Evolutionary conservation across 2,888 invertebrate genomes (phyloP).

Genomic region (Hyalella azteca): DNA sequence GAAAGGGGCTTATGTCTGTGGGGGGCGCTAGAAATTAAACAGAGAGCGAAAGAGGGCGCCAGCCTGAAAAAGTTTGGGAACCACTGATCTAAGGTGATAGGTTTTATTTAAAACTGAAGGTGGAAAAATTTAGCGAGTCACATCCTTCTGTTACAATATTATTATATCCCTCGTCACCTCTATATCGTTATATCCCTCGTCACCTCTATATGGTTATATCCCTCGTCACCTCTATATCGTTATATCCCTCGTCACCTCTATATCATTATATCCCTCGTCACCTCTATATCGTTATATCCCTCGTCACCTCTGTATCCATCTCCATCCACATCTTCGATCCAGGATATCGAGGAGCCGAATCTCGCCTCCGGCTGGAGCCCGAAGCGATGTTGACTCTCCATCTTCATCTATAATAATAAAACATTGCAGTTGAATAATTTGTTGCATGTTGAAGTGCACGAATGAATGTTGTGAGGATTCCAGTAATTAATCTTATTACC

Average conservation of each 20-base stretch:
- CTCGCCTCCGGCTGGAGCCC: conserved; percentile 53
- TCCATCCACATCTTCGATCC: conserved; percentile 66
- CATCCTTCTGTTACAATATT: neutral
- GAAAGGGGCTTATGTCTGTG: too few relatives aligned
- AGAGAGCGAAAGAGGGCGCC: too few relatives aligned
- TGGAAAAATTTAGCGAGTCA: neutral
- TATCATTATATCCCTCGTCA: neutral
- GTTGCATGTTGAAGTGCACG: too few relatives aligned
- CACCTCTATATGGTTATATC: neutral
- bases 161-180: neutral
- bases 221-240: neutral
- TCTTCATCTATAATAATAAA: neutral
- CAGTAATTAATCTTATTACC: neutral
- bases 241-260: neutral
- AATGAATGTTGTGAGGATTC: too few relatives aligned
- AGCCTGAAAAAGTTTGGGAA: too few relatives aligned
- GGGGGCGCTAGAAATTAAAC: too few relatives aligned
- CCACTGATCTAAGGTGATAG: too few relatives aligned
- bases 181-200: neutral
- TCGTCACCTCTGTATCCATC: conserved; percentile 63
- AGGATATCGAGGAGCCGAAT: conserved; percentile 66
- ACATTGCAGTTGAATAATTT: too few relatives aligned
- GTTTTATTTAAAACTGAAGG: too few relatives aligned
- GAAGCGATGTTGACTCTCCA: neutral
- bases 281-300: too few relatives aligned